Conservation (phyloP, 1,140 invertebrate species). For the Drosophila teissieri region DNA sequence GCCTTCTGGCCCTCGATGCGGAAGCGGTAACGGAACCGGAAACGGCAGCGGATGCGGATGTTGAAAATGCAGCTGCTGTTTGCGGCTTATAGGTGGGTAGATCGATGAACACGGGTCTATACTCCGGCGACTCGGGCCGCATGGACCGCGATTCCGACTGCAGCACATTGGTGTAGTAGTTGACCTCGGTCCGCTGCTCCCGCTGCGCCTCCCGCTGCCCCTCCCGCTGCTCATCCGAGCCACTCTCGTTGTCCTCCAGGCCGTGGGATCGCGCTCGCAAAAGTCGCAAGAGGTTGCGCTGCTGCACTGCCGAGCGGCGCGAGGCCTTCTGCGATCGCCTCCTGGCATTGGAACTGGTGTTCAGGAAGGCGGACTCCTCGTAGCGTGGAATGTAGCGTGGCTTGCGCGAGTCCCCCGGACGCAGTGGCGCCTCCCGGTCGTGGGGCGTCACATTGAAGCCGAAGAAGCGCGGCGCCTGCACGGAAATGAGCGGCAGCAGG, state of each 20-base stretch:
- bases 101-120: conserved; percentile 76
- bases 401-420: conserved; percentile 56
- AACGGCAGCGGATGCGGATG: conserved; percentile 1
- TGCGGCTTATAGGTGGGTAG: conserved; percentile 78
- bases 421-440: conserved; percentile 36
- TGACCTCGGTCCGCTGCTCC: conserved; percentile 47
- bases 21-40: conserved; percentile 16
- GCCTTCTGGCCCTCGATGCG: conserved; percentile 30
- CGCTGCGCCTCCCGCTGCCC: background rate
- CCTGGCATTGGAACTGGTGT: conserved; percentile 14
- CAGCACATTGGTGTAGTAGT: conserved; percentile 75
- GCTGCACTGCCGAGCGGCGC: conserved; percentile 30
- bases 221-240: background rate
- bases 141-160: conserved; percentile 67
- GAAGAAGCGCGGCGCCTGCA: conserved; percentile 90
- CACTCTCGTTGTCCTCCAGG: background rate
- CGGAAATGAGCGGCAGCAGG: conserved; percentile 89
- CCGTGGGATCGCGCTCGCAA: conserved; percentile 52
- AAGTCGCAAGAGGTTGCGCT: conserved; percentile 72
- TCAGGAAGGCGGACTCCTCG: conserved; percentile 68
- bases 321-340: conserved; percentile 1
- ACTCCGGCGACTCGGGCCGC: conserved; percentile 72
- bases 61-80: background rate
- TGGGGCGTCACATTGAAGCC: conserved; percentile 84
- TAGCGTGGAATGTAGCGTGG: conserved; percentile 83